Percentiles rank a stretch among this genome's conserved stretches.
These are phyloP conservation scores for Lytechinus pictus DNA, from an alignment of 35 echinoderm and acorn worm genomes.

Conservation along the genomic window DNA sequence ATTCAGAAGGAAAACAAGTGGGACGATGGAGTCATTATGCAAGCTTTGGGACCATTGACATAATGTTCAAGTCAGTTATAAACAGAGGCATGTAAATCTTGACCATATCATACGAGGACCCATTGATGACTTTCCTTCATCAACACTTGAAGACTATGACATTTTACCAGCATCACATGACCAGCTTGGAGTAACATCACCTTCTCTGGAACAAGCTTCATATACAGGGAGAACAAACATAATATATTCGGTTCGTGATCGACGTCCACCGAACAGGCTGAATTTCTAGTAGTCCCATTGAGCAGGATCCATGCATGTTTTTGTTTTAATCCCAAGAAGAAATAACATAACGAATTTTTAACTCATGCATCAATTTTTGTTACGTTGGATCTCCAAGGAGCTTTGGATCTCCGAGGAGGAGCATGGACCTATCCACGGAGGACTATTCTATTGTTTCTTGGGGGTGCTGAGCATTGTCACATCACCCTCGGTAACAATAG, in stretches of 20 bases:
- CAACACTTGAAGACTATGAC: neutral
- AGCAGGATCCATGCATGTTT: neutral
- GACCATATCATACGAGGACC: constrained; percentile 15
- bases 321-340: constrained; percentile 9
- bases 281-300: neutral
- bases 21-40: neutral
- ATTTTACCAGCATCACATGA: neutral
- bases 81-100: neutral
- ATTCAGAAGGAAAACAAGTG: constrained; percentile 19
- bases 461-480: no score
- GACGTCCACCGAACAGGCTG: constrained; percentile 17
- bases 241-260: neutral
- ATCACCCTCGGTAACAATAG: no score
- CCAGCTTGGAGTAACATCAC: neutral
- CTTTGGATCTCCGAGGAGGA: no score
- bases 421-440: no score
- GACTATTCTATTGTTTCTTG: no score
- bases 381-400: neutral
- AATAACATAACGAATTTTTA: neutral
- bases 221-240: neutral
- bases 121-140: neutral
- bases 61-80: neutral
- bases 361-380: neutral
- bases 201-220: neutral
- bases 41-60: constrained; percentile 14